Percentiles rank a stretch among this genome's conserved stretches.
These are phyloP conservation scores for Cydia splendana DNA, from an alignment of 1,140 invertebrate species.

Conservation along the genomic window DNA sequence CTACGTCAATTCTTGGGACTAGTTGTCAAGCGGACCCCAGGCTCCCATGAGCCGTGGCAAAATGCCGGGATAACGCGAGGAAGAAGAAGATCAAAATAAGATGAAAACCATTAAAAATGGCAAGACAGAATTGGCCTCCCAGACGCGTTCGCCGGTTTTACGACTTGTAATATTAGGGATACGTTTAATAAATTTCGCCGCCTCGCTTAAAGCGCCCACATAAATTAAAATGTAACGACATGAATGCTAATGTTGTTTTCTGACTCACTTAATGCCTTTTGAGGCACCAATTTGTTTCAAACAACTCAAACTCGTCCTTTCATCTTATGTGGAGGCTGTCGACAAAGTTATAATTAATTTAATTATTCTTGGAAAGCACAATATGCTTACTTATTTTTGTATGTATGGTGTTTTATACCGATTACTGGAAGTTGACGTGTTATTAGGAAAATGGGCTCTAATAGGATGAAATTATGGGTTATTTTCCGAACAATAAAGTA, in stretches of 20 bases:
- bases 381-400: not conserved
- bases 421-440: too few relatives aligned
- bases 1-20: too few relatives aligned
- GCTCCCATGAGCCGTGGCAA: too few relatives aligned
- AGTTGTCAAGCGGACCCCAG: too few relatives aligned
- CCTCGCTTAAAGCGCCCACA: slow-evolving; percentile 39
- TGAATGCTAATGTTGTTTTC: slow-evolving; percentile 45
- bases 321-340: slow-evolving; percentile 33
- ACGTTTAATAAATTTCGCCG: slow-evolving; percentile 48
- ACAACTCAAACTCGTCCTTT: slow-evolving; percentile 35
- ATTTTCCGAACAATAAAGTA: too few relatives aligned
- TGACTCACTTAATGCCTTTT: slow-evolving; percentile 40
- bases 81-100: too few relatives aligned
- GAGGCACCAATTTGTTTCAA: slow-evolving; percentile 39
- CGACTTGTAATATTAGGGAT: slow-evolving; percentile 48
- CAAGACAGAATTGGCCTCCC: too few relatives aligned
- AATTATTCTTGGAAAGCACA: not conserved
- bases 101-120: too few relatives aligned
- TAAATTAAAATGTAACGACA: slow-evolving; percentile 48
- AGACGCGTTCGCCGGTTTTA: slow-evolving; percentile 41
- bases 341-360: slow-evolving; percentile 4
- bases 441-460: too few relatives aligned
- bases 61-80: too few relatives aligned
- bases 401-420: not conserved
- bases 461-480: too few relatives aligned